Percentiles rank a stretch among this genome's conserved stretches.
These are phyloP conservation scores for Lordiphosa collinella DNA, from an alignment of 1,140 invertebrate genomes.

Conservation along the genomic window DNA sequence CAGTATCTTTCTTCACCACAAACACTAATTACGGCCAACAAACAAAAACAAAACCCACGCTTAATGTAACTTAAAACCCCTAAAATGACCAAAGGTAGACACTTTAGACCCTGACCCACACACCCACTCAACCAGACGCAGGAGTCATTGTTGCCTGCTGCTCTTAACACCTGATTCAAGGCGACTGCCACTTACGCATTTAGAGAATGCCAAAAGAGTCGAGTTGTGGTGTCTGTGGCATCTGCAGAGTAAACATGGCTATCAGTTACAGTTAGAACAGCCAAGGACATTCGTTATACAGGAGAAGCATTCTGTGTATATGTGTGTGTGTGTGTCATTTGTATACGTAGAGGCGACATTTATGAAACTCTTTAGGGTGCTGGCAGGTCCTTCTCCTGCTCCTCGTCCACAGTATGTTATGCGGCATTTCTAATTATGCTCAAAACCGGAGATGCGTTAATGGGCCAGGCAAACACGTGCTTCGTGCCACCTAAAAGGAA, in stretches of 20 bases:
- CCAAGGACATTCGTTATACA: not conserved
- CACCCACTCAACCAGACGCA: not conserved
- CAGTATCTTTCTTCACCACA: too few relatives aligned
- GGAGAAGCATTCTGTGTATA: constrained; percentile 15
- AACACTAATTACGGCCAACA: constrained; percentile 22
- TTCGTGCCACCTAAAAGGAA: not conserved
- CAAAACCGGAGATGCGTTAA: constrained; percentile 36
- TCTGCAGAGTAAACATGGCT: constrained; percentile 44
- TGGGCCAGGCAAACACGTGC: constrained; percentile 29
- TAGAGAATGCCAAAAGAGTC: constrained; percentile 20
- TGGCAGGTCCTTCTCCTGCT: not conserved
- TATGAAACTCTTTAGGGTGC: constrained; percentile 8
- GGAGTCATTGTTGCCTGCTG: constrained; percentile 8
- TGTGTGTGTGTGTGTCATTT: constrained; percentile 29
- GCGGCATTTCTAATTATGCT: constrained; percentile 45
- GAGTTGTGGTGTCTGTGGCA: constrained; percentile 19
- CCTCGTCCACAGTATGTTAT: constrained; percentile 5
- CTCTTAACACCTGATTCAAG: constrained; percentile 47
- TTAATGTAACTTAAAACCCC: constrained; percentile 23
- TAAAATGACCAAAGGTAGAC: constrained; percentile 5
- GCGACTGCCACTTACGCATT: constrained; percentile 46
- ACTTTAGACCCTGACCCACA: not conserved
- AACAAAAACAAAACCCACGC: not conserved
- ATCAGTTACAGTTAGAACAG: constrained; percentile 32
- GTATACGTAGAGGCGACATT: constrained; percentile 31